Evolutionary conservation across 2,888 invertebrate genomes (phyloP).

Genomic region (Caradrina clavipalpis): DNA sequence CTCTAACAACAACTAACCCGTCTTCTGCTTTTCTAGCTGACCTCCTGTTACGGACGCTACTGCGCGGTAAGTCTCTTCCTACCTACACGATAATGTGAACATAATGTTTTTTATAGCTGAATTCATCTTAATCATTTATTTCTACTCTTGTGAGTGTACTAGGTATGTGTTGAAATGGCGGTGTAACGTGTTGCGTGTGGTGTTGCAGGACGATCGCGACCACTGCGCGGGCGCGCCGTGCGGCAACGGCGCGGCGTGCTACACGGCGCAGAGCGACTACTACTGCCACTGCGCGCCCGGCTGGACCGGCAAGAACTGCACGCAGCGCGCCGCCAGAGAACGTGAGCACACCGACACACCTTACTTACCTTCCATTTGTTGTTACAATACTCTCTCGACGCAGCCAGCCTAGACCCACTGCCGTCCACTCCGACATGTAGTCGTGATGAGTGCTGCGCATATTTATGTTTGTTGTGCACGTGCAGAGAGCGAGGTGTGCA

Average conservation of each 20-base stretch:
- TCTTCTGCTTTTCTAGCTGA: slow-evolving; percentile 87
- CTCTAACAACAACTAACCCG: slow-evolving; percentile 82
- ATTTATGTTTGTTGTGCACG: slow-evolving; percentile 8
- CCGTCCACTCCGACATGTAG: background rate
- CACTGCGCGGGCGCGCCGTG: slow-evolving; percentile 97
- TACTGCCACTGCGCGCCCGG: slow-evolving; percentile 97
- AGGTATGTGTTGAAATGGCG: too few relatives aligned
- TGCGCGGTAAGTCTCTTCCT: slow-evolving; percentile 81
- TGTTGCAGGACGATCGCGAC: slow-evolving; percentile 94
- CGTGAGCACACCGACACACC: slow-evolving; percentile 72
- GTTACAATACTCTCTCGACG: too few relatives aligned
- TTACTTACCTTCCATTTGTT: background rate
- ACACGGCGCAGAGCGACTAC: slow-evolving; percentile 97
- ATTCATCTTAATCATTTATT: background rate
- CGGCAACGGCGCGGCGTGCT: slow-evolving; percentile 96
- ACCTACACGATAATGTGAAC: background rate
- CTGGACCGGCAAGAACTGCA: slow-evolving; percentile 97
- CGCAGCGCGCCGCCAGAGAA: slow-evolving; percentile 88
- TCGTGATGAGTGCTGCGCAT: too few relatives aligned
- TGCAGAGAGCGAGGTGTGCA: slow-evolving; percentile 65
- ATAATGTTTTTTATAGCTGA: background rate
- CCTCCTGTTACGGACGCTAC: slow-evolving; percentile 86
- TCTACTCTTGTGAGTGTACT: background rate
- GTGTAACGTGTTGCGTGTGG: background rate
- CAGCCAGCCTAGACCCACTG: too few relatives aligned